Conservation (phyloP, 2,888 invertebrate species). For the Frankliniella intonsa region DNA sequence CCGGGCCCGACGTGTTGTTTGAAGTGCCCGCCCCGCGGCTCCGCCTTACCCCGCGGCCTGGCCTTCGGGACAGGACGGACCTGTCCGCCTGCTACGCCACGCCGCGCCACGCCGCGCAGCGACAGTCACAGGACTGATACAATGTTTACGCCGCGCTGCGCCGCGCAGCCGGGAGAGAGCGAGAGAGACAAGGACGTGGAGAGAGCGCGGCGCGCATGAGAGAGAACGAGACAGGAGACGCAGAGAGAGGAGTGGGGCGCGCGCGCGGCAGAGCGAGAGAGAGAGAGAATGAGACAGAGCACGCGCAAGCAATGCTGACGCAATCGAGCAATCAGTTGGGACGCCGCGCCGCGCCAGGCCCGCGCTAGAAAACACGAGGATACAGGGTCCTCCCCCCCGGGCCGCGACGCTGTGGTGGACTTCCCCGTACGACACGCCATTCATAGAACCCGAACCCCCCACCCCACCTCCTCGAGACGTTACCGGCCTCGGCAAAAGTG, state of each 20-base stretch:
- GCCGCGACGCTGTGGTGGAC: no score
- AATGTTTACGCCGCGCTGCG: constrained; percentile 4
- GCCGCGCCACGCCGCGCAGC: not conserved
- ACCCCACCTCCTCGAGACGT: no score
- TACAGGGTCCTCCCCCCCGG: no score
- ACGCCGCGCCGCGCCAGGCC: no score
- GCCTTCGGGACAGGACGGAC: no score
- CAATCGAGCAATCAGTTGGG: not conserved
- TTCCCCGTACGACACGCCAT: no score
- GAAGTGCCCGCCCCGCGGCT: not conserved
- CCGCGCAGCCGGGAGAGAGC: not conserved
- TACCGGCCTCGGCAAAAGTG: no score
- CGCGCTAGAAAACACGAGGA: no score
- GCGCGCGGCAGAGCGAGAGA: not conserved
- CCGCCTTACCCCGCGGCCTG: not conserved
- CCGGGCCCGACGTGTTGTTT: not conserved
- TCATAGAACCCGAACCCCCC: no score
- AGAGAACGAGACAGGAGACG: not conserved
- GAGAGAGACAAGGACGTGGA: not conserved
- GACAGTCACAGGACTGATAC: not conserved
- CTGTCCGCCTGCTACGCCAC: not conserved
- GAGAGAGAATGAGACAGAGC: not conserved
- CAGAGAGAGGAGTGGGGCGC: not conserved
- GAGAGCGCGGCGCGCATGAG: not conserved
- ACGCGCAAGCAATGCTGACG: not conserved